A percentile compares a stretch with the other conserved stretches of the same genome.
Conservation (phyloP, 2,888 invertebrate species). For the Lypha dubia region DNA sequence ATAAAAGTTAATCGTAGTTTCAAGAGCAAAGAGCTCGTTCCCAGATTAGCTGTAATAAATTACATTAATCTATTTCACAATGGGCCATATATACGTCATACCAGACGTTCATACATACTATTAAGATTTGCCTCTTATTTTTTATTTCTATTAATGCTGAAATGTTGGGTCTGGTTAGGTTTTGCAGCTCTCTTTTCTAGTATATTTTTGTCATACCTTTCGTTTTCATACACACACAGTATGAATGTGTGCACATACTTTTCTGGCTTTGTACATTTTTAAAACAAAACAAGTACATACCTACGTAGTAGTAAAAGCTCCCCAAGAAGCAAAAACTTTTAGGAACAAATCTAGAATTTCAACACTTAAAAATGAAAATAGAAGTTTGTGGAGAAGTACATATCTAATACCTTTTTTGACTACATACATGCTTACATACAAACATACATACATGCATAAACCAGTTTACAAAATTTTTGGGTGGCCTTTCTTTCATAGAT, state of each 20-base stretch:
- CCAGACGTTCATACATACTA: background rate
- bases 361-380: too few species aligned
- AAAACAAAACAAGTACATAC: slow-evolving; percentile 40
- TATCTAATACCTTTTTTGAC: too few species aligned
- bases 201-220: slow-evolving; percentile 61
- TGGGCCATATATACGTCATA: slow-evolving; percentile 41
- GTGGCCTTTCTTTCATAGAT: too few species aligned
- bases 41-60: background rate
- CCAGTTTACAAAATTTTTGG: background rate
- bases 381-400: too few species aligned
- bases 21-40: slow-evolving; percentile 13
- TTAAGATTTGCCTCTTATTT: slow-evolving; percentile 44
- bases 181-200: slow-evolving; percentile 64
- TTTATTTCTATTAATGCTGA: slow-evolving; percentile 52
- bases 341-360: too few species aligned
- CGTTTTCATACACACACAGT: slow-evolving; percentile 35
- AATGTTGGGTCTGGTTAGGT: slow-evolving; percentile 71
- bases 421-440: background rate
- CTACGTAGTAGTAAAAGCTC: slow-evolving; percentile 13
- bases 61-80: background rate
- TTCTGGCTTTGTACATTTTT: slow-evolving; percentile 3
- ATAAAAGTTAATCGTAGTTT: background rate
- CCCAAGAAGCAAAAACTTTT: slow-evolving; percentile 39
- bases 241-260: background rate
- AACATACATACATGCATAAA: background rate